Percentiles rank a stretch among this genome's conserved stretches.
These are phyloP conservation scores for Caradrina kadenii DNA, from an alignment of 2,888 invertebrate genomes.

Conservation along the genomic window DNA sequence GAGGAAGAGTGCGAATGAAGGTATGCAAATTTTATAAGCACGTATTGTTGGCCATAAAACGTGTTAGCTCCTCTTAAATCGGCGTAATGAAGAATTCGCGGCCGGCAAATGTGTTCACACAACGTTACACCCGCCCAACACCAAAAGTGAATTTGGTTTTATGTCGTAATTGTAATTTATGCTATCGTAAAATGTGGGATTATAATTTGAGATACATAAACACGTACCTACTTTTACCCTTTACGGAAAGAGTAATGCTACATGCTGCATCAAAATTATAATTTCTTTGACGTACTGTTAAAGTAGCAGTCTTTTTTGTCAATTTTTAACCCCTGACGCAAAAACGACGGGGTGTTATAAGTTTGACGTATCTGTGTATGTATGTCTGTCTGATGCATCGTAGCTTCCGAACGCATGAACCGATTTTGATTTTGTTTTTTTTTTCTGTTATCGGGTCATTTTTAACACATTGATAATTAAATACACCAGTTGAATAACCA, in stretches of 20 bases:
- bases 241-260: constrained; percentile 31
- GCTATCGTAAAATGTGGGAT: constrained; percentile 62
- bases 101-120: constrained; percentile 70
- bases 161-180: constrained; percentile 78
- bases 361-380: too few species aligned
- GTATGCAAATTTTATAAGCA: constrained; percentile 90
- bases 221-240: constrained; percentile 33
- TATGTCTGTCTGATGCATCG: too few species aligned
- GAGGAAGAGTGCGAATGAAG: constrained; percentile 88
- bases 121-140: constrained; percentile 66
- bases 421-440: too few species aligned
- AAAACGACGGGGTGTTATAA: too few species aligned
- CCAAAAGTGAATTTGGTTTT: constrained; percentile 79
- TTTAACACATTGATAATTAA: constrained; percentile 32
- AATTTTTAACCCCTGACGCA: too few species aligned
- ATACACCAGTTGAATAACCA: constrained; percentile 25
- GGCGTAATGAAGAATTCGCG: constrained; percentile 80
- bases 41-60: constrained; percentile 85
- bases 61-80: constrained; percentile 78
- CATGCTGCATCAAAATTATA: constrained; percentile 4
- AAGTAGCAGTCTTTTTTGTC: neutral
- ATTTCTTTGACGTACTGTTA: constrained; percentile 17
- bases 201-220: constrained; percentile 46
- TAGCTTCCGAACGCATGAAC: too few species aligned
- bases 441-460: neutral